A percentile compares a stretch with the other conserved stretches of the same genome.
Evolutionary conservation across 2,797 vertebrate species (phyloP).

Genomic region (Craterocephalus amniculus): DNA sequence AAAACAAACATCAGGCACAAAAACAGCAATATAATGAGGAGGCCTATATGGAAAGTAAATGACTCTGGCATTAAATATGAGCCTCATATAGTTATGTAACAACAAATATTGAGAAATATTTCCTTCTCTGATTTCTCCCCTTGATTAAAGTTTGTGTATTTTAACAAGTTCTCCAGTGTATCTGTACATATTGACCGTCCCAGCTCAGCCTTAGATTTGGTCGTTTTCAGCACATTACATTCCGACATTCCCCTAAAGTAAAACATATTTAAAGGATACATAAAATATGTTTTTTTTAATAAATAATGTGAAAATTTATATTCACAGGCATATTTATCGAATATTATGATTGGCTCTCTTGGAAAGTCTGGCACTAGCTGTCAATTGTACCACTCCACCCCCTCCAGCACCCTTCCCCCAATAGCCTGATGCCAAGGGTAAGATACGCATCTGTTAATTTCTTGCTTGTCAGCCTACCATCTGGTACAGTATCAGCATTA

Average conservation of each 20-base stretch:
- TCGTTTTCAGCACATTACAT: not conserved
- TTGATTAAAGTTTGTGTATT: not conserved
- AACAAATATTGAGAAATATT: not conserved
- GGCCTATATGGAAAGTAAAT: too few relatives aligned
- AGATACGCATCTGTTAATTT: slow-evolving; percentile 79
- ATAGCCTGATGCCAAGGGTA: slow-evolving; percentile 62
- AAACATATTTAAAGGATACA: not conserved
- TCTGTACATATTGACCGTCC: not conserved
- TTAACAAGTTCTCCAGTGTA: slow-evolving; percentile 1
- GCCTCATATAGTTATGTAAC: too few relatives aligned
- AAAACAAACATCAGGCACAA: too few relatives aligned
- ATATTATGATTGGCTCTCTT: slow-evolving; percentile 26
- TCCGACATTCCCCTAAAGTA: not conserved
- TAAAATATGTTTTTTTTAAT: not conserved
- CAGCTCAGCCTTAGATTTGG: not conserved
- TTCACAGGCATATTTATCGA: slow-evolving; percentile 23
- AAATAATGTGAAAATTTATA: slow-evolving; percentile 17
- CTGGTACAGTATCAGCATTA: slow-evolving; percentile 72
- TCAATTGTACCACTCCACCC: slow-evolving; percentile 15
- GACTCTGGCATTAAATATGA: too few relatives aligned
- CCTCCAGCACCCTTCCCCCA: slow-evolving; percentile 6
- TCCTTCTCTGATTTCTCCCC: not conserved
- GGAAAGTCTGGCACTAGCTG: slow-evolving; percentile 31
- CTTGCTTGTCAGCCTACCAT: slow-evolving; percentile 76
- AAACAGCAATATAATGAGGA: too few relatives aligned